Conservation (phyloP, 2,113 vertebrate species). For the Gambusia holbrooki region DNA sequence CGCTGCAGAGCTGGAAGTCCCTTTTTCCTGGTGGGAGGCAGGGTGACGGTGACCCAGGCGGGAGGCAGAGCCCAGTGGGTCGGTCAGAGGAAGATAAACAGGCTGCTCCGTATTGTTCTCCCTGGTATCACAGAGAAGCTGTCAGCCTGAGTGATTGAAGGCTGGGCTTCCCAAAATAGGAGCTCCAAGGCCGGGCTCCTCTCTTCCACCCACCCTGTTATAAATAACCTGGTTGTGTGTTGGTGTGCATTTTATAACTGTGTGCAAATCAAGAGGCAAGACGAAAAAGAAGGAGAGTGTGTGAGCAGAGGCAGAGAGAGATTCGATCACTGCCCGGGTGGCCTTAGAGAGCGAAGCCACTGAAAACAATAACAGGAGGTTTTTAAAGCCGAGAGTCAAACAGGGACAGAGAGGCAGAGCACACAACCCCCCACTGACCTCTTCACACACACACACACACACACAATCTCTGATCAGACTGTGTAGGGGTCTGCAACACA, state of each 20-base stretch:
- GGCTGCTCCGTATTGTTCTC: constrained; percentile 66
- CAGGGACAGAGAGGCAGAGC: constrained; percentile 43
- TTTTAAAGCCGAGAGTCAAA: constrained; percentile 57
- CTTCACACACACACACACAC: constrained; percentile 16
- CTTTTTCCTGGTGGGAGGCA: constrained; percentile 51
- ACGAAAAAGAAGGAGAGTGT: constrained; percentile 19
- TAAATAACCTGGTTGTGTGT: constrained; percentile 69
- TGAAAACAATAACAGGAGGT: constrained; percentile 76
- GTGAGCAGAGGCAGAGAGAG: constrained; percentile 42
- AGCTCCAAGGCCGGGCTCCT: constrained; percentile 43
- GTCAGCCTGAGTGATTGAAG: constrained; percentile 71
- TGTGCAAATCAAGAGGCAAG: constrained; percentile 17
- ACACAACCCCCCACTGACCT: constrained; percentile 46
- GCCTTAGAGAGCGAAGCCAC: constrained; percentile 57
- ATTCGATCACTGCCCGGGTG: constrained; percentile 39
- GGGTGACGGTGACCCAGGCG: constrained; percentile 47
- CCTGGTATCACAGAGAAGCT: constrained; percentile 64
- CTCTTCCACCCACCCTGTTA: constrained; percentile 65
- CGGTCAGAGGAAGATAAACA: constrained; percentile 67
- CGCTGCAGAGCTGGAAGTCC: constrained; percentile 41
- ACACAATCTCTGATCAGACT: constrained; percentile 13
- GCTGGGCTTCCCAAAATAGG: constrained; percentile 73
- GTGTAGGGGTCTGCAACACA: not conserved
- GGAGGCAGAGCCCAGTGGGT: constrained; percentile 31
- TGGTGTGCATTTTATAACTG: constrained; percentile 31